Evolutionary conservation across 2,888 invertebrate genomes (phyloP).

Genomic region (Kryphioiulus occultus): DNA sequence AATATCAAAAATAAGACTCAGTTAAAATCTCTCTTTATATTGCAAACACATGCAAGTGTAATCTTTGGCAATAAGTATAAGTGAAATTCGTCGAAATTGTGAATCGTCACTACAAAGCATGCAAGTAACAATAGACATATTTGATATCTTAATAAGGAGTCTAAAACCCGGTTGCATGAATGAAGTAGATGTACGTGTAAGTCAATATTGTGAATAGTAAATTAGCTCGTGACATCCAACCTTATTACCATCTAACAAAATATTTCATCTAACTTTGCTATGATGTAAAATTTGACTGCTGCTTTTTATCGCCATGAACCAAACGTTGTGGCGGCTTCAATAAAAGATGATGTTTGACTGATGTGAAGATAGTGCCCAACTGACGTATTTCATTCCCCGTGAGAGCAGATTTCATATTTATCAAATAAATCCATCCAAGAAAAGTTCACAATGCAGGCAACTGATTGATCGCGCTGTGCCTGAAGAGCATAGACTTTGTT

Average conservation of each 20-base stretch:
- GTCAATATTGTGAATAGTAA: too few species aligned
- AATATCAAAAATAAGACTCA: conserved; percentile 1
- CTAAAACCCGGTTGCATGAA: too few species aligned
- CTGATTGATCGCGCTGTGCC: conserved; percentile 1
- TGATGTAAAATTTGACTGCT: neutral
- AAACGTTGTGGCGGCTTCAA: neutral
- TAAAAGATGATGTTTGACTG: neutral
- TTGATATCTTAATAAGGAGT: too few species aligned
- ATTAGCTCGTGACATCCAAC: too few species aligned
- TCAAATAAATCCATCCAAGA: conserved; percentile 27
- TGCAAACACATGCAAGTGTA: too few species aligned
- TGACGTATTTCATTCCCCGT: neutral
- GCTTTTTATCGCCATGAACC: neutral
- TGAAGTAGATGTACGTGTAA: too few species aligned
- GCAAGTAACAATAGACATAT: too few species aligned
- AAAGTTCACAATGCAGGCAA: neutral
- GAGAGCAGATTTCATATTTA: conserved; percentile 29
- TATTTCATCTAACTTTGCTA: neutral
- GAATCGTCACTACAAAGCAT: too few species aligned
- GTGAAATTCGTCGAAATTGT: too few species aligned
- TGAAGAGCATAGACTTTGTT: conserved; percentile 1
- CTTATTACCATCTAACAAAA: too few species aligned
- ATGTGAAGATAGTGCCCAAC: neutral
- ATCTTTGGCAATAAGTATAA: too few species aligned
- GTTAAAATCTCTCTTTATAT: too few species aligned